phyloP scores from a whole-genome alignment of 1,140 invertebrate genomes.

The Stegodyphus mimosarum region DNA sequence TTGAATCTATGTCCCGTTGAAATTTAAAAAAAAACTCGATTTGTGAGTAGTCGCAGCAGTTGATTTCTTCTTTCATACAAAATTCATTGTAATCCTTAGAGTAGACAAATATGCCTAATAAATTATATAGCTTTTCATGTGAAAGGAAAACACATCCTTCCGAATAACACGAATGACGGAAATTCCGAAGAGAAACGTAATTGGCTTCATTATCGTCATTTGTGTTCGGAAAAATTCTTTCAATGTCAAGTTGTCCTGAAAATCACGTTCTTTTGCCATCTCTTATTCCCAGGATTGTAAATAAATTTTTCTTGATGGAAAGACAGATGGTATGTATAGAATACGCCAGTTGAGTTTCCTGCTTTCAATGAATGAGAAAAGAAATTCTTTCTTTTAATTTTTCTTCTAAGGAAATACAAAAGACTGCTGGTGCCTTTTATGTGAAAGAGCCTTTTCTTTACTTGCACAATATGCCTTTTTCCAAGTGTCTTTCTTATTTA shows the following conservation, averaged over 20 bases:
- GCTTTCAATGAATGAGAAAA: no score
- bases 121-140: neutral
- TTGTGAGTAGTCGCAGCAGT: no score
- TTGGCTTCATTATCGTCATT: slow-evolving; percentile 16
- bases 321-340: neutral
- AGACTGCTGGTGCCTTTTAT: no score
- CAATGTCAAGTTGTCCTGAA: neutral
- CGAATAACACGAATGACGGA: neutral
- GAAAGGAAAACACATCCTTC: neutral
- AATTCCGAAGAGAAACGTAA: neutral
- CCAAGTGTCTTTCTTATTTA: no score
- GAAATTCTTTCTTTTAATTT: no score
- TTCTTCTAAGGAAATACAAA: no score
- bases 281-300: neutral
- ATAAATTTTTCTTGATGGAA: neutral
- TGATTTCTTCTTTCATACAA: no score
- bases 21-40: no score
- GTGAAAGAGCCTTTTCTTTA: no score
- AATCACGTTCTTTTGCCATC: neutral
- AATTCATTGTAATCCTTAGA: neutral
- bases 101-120: neutral
- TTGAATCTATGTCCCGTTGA: no score
- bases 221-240: neutral
- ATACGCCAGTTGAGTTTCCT: no score
- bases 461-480: no score